Percentiles rank a stretch among this genome's conserved stretches.
Conservation (phyloP, 2,888 invertebrate genomes). For the Cephonodes hylas region DNA sequence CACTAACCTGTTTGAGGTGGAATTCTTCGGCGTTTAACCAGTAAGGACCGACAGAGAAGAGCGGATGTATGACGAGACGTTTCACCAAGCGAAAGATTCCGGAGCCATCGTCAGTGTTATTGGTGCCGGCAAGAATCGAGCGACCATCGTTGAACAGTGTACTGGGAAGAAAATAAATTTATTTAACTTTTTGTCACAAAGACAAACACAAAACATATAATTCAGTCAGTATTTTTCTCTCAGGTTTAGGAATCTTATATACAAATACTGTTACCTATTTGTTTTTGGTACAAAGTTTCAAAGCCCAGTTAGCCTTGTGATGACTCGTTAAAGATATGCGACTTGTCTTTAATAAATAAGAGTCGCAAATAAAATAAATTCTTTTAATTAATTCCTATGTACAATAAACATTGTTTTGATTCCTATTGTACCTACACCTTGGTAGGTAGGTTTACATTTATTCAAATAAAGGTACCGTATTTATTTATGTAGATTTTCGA, state of each 20-base stretch:
- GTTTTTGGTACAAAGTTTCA: no score
- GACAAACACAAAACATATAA: no score
- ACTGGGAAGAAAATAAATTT: constrained; percentile 32
- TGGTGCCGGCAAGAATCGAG: constrained; percentile 62
- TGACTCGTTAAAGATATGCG: not conserved
- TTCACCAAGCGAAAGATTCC: constrained; percentile 54
- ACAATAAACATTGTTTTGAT: not conserved
- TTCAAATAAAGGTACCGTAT: no score
- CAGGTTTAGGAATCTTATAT: no score
- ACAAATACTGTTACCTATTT: no score
- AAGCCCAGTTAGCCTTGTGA: not conserved
- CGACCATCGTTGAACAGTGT: constrained; percentile 54
- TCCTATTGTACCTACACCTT: not conserved
- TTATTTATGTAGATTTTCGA: no score
- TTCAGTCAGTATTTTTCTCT: no score
- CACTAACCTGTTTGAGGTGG: constrained; percentile 49
- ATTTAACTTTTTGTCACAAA: not conserved
- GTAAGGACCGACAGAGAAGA: constrained; percentile 70
- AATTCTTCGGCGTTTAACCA: constrained; percentile 59
- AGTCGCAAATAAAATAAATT: not conserved
- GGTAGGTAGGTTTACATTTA: not conserved
- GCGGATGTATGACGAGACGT: constrained; percentile 61
- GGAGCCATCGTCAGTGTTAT: constrained; percentile 50
- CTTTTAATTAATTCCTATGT: not conserved
- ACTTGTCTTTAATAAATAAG: not conserved